phyloP scores from a whole-genome alignment of 2,113 vertebrate species.

The Myotis davidii region DNA sequence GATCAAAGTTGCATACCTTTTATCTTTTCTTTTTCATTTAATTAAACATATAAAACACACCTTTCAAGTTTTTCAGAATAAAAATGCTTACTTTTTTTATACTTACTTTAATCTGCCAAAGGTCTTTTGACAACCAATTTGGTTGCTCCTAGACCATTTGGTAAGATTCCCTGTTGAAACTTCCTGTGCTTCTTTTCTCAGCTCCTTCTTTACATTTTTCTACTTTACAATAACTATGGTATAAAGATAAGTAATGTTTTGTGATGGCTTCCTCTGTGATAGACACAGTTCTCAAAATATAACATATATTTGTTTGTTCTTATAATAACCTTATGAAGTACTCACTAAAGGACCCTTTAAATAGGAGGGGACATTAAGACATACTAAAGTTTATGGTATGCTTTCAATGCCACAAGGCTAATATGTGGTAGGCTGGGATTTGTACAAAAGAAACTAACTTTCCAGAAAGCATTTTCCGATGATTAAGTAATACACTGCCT shows the following conservation, averaged over 20 bases:
- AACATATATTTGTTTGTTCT: neutral
- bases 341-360: neutral
- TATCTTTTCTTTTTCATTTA: neutral
- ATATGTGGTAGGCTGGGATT: neutral
- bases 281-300: neutral
- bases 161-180: neutral
- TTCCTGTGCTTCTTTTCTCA: neutral
- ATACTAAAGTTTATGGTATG: neutral
- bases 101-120: neutral
- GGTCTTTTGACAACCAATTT: neutral
- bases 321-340: neutral
- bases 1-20: neutral
- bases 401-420: neutral
- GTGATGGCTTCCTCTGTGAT: neutral
- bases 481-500: neutral
- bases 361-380: neutral
- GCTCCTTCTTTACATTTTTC: neutral
- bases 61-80: neutral
- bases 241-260: neutral
- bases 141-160: neutral
- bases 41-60: neutral
- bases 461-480: neutral
- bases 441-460: neutral
- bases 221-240: neutral
- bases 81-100: neutral